phyloP scores from a whole-genome alignment of 2,797 vertebrate genomes.

The Lepidocolaptes lacrymiger region DNA sequence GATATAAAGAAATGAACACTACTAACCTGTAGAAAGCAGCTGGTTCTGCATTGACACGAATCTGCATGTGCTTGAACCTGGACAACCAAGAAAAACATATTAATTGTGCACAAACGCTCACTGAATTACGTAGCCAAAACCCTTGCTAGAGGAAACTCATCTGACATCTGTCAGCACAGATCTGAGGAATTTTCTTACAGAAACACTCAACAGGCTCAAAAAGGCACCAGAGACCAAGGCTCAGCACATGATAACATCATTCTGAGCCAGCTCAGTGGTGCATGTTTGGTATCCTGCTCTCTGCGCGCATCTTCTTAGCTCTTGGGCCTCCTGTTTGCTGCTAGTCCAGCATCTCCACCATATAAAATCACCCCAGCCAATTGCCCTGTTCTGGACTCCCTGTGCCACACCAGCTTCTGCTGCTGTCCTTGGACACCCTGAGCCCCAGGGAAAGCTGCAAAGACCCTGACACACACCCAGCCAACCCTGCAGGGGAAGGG shows the following conservation, averaged over 20 bases:
- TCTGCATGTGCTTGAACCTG: constrained; percentile 99
- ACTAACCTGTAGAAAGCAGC: constrained; percentile 94
- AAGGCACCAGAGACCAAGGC: background rate
- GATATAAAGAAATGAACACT: background rate
- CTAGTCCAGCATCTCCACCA: background rate
- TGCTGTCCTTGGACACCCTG: background rate
- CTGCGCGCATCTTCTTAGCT: background rate
- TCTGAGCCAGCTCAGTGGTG: background rate
- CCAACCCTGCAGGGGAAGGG: background rate
- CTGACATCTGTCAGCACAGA: background rate
- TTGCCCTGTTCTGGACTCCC: background rate
- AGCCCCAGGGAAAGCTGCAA: background rate
- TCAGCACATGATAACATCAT: background rate
- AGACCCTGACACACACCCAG: background rate
- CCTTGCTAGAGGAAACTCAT: background rate
- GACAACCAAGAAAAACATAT: background rate
- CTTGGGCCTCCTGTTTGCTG: background rate
- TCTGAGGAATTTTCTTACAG: background rate
- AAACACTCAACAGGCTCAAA: background rate
- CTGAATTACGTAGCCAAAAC: background rate
- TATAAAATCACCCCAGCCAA: background rate
- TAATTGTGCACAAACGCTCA: background rate
- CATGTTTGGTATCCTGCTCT: background rate
- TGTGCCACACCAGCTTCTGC: background rate
- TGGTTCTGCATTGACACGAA: constrained; percentile 93